Conservation (phyloP, 2,113 vertebrate species). For the Xenus cinereus region DNA sequence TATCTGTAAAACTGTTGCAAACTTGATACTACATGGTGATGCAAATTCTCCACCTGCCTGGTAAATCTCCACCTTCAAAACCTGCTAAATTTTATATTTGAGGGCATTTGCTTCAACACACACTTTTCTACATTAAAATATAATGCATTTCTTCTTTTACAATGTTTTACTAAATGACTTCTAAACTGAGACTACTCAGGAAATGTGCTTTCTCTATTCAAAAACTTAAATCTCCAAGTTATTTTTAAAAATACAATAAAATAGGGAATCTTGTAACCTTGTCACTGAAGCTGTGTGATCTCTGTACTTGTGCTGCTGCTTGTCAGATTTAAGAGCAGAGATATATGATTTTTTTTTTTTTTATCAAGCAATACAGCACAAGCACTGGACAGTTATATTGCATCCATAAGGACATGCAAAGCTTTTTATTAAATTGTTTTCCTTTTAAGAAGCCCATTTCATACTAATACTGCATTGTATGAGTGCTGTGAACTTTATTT, state of each 20-base stretch:
- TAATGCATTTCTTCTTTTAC: not conserved
- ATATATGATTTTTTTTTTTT: not conserved
- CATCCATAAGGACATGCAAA: not conserved
- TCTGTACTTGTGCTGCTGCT: not conserved
- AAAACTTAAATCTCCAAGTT: not conserved
- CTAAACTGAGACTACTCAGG: not conserved
- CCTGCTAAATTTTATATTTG: not conserved
- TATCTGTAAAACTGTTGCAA: not conserved
- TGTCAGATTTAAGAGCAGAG: not conserved
- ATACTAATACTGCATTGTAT: not conserved
- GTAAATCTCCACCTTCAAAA: not conserved
- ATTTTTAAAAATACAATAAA: not conserved
- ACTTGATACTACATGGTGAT: constrained; percentile 1
- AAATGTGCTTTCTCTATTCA: not conserved
- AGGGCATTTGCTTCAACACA: not conserved
- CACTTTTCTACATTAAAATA: not conserved
- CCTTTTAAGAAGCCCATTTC: not conserved
- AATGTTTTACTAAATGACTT: not conserved
- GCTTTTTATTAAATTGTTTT: constrained; percentile 1
- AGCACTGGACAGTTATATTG: not conserved
- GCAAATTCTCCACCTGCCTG: constrained; percentile 31
- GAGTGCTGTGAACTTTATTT: constrained; percentile 19
- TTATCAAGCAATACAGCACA: not conserved
- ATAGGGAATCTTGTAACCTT: not conserved
- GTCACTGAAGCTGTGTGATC: not conserved